Percentiles rank a stretch among this genome's conserved stretches.
Conservation (phyloP, 2,113 vertebrate genomes). For the Pica pica region DNA sequence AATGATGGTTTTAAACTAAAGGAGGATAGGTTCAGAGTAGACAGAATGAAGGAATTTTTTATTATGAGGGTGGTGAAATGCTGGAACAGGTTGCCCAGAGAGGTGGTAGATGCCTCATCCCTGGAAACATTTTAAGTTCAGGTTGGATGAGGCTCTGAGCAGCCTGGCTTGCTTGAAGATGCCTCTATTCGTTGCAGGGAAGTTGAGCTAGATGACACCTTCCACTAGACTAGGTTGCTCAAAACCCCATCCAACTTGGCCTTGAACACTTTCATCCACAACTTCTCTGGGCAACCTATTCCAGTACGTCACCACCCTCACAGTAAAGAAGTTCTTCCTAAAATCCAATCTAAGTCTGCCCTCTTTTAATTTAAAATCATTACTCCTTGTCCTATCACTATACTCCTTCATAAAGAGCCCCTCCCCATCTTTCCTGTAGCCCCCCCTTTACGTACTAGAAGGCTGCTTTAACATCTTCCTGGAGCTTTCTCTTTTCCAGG, state of each 20-base stretch:
- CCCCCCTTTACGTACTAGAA: neutral
- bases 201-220: neutral
- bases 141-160: neutral
- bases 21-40: neutral
- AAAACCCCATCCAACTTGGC: neutral
- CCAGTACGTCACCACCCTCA: neutral
- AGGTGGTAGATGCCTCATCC: neutral
- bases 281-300: neutral
- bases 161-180: neutral
- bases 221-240: neutral
- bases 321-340: neutral
- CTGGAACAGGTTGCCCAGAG: neutral
- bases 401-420: neutral
- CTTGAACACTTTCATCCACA: neutral
- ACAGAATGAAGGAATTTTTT: neutral
- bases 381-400: neutral
- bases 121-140: neutral
- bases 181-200: neutral
- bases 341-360: neutral
- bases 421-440: neutral
- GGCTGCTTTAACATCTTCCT: neutral
- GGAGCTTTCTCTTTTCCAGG: neutral
- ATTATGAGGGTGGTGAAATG: neutral
- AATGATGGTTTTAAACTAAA: neutral
- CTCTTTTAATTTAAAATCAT: neutral